A percentile compares a stretch with the other conserved stretches of the same genome.
Conservation (phyloP, 2,888 invertebrate species). For the Dicyrtoma fusca region DNA sequence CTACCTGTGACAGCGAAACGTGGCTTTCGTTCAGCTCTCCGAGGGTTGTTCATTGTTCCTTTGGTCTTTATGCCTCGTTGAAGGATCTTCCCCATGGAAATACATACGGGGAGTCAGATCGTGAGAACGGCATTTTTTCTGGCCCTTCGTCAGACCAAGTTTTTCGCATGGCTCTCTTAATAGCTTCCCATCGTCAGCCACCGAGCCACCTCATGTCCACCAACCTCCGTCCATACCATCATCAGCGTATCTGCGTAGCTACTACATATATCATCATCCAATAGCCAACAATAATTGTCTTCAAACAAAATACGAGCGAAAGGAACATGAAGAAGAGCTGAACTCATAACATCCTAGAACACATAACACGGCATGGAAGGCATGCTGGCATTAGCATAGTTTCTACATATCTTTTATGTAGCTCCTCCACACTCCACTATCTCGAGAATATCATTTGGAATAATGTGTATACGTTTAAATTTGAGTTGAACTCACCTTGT, state of each 20-base stretch:
- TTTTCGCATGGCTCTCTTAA: constrained; percentile 53
- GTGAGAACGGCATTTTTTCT: constrained; percentile 55
- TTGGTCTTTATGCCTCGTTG: constrained; percentile 32
- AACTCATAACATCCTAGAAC: background rate
- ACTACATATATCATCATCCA: constrained; percentile 15
- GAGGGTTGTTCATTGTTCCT: constrained; percentile 27
- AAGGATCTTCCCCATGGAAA: constrained; percentile 12
- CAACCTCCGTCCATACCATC: constrained; percentile 42
- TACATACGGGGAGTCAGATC: constrained; percentile 42
- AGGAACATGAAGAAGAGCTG: background rate
- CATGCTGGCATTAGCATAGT: background rate
- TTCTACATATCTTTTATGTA: background rate
- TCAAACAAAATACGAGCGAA: constrained; percentile 18
- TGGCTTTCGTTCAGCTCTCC: constrained; percentile 16
- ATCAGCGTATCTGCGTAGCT: no score
- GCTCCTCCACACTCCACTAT: background rate
- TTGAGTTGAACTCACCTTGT: constrained; percentile 15
- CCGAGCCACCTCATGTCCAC: constrained; percentile 41
- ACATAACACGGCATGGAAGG: no score
- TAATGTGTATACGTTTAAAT: no score
- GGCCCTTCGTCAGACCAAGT: constrained; percentile 41
- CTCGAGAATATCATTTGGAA: no score
- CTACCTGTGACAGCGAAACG: constrained; percentile 14
- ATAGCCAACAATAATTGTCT: constrained; percentile 1
- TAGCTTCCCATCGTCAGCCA: constrained; percentile 51